Base-by-base conservation (phyloP, 2,797 vertebrate species). In the Gymnoscopelus microlampas region DNA sequence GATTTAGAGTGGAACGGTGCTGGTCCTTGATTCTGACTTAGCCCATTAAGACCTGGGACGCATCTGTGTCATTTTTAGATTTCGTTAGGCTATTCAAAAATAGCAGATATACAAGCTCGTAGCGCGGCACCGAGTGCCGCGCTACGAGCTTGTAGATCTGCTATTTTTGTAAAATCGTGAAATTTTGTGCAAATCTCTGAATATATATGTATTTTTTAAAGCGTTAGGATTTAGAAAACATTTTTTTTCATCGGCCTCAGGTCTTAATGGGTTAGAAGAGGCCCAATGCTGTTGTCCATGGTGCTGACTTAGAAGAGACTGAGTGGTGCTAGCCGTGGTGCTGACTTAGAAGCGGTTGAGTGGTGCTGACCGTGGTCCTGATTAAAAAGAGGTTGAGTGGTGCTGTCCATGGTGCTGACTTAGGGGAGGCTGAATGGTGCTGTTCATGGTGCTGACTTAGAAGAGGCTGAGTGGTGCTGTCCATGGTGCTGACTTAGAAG, bases 381-480 rank as follows among this genome's bases (percentile, higher is more conserved):
- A 53, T n/a, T n/a, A n/a, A n/a, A n/a, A n/a, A n/a, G 66, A 66
- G 82, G 67, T 9, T 65, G 56, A 68, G 11, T 39, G n/a, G 49
- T 73, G 57, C 50, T 58, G 51, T 71, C 66, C 71, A 72, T 85
- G 79, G 66, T 87, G 76, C 85, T 66, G 51, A 53, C 8, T 13
- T 14, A 53, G 14, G 5, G 5, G 4, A 6, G 32, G 32, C 32
- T 5, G 71, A 77, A 72, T 6, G 51, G 78, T 15, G 79, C 85
- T 87, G 82, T 88, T 80, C 78, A n/a, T 53, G 63, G 88, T 82
- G 81, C 81, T 85, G 62, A 73, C 78, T 77, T 76, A 74, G 71
- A 71, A 39, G 12, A 70, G 47, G 68, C 65, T 77, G 32, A 35
- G 32, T 72, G 60, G 57, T 32, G 19, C 50, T 61, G 14, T 60